These are phyloP conservation scores for Gallinago solitaria DNA, from an alignment of 2,797 vertebrate genomes.

Conservation along the genomic window DNA sequence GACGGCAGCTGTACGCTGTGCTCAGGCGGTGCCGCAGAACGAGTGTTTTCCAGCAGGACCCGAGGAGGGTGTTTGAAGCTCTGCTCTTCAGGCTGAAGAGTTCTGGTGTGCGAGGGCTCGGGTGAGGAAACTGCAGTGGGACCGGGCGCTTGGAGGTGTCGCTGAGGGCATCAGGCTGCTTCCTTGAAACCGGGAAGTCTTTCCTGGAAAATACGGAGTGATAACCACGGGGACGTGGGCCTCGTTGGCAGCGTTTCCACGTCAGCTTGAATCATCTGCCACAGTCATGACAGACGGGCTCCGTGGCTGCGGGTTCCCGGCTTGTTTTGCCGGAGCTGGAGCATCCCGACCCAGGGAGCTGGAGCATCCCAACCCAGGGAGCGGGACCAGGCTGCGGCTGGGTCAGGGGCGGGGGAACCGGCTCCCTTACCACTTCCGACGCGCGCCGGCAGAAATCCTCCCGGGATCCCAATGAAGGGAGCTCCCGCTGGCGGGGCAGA, in stretches of 20 bases:
- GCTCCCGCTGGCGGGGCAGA: neutral
- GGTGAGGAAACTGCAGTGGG: neutral
- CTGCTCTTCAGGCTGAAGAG: constrained; percentile 12
- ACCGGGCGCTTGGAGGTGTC: neutral
- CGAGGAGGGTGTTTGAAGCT: constrained; percentile 40
- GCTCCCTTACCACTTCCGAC: neutral
- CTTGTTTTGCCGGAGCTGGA: neutral
- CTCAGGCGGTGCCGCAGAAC: constrained; percentile 39
- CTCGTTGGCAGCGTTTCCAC: neutral
- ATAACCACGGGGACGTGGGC: fast-evolving
- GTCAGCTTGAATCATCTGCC: neutral
- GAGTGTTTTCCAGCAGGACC: constrained; percentile 20
- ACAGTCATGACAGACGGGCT: neutral
- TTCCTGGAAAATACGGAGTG: neutral
- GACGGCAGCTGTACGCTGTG: constrained; percentile 53
- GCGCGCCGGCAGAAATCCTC: fast-evolving
- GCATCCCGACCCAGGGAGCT: neutral
- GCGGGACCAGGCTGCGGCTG: neutral
- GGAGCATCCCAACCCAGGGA: neutral
- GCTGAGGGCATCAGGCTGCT: neutral
- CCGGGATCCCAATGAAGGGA: neutral
- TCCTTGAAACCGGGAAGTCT: neutral
- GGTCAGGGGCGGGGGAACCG: neutral
- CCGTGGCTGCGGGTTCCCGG: neutral
- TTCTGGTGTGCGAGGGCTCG: constrained; percentile 41